Base-by-base conservation (phyloP, 2,113 vertebrate genomes). In the Melanerpes aurifrons region DNA sequence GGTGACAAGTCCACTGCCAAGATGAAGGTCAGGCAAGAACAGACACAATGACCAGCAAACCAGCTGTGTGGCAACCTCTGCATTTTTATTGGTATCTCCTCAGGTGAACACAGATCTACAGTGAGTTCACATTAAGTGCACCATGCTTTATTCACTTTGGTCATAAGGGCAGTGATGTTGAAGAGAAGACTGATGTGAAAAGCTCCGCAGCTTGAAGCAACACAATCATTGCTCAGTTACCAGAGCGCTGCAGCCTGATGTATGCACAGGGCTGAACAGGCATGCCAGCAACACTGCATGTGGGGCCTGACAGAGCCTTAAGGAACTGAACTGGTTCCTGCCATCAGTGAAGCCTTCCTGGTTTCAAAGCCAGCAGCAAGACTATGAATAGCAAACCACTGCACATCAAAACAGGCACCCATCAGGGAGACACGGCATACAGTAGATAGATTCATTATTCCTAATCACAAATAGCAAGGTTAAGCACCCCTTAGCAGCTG, bases 81-180 rank as follows among this genome's bases (percentile, higher is more conserved):
- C 29, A 56, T 31, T 88, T 94, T 96, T 79, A 90, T 96, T 94
- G 20, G 16, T 7, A 7, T 76, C 66, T 84, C 12, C 37, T 43
- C 25, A 40, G 26, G 7, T 29, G 32, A 73, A 12, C 74, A 72
- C 54, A 92, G 56, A 35, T 76, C 21, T 35, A 68, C 43, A 59
- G 45, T 64, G 21, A 35, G 43, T 68, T 63, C 9, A 61, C 10
- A 25, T 54, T 40, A 84, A 78, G 82, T 28, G 63, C 0, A 1
- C 11, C 17, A 73, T 66, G 58, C 61, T 62, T 43, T 74, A n/a
- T 35, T 77, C 61, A 37, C 10, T 28, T 40, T 75, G 43, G 19
- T 71, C 18, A 7, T 40, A 72, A 72, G 45, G 43, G n/a, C 20
- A 22, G 25, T 13, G 31, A 45, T 85, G 45, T 40, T 59, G 64